Percentiles rank a stretch among this genome's conserved stretches.
phyloP scores from a whole-genome alignment of 2,113 vertebrate species.

The Carassius auratus region DNA sequence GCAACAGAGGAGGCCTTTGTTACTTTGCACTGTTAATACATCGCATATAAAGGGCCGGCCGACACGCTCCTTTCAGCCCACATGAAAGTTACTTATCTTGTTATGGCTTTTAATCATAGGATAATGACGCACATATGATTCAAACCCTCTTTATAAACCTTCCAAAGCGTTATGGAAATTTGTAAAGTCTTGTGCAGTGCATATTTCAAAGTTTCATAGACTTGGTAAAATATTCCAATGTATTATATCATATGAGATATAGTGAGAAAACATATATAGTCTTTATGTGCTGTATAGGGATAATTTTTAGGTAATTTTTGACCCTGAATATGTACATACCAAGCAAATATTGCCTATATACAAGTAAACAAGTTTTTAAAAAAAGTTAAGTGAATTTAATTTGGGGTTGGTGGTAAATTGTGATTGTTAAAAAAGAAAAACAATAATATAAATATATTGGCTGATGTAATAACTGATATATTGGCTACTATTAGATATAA shows the following conservation, averaged over 20 bases:
- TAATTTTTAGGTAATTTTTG: not conserved
- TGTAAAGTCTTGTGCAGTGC: not conserved
- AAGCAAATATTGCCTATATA: not conserved
- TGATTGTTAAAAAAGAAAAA: not conserved
- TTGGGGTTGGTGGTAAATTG: not conserved
- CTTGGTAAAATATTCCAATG: not conserved
- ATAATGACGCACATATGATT: not conserved
- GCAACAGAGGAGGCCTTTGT: conserved; percentile 56
- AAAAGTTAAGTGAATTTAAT: not conserved
- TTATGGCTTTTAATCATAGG: not conserved
- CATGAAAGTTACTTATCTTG: not conserved
- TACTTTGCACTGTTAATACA: conserved; percentile 45
- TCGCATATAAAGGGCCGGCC: not conserved
- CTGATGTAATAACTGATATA: not conserved
- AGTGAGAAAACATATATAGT: not conserved
- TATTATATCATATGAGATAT: not conserved
- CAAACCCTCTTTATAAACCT: not conserved
- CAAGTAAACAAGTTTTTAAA: not conserved
- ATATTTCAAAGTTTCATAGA: not conserved
- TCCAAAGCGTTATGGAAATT: not conserved
- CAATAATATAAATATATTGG: not conserved
- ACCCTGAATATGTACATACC: not conserved
- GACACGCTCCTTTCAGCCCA: not conserved
- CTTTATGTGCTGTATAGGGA: not conserved
- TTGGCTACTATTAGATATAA: not conserved